phyloP scores from a whole-genome alignment of 2,113 vertebrate genomes.

The Noturus placidus region DNA sequence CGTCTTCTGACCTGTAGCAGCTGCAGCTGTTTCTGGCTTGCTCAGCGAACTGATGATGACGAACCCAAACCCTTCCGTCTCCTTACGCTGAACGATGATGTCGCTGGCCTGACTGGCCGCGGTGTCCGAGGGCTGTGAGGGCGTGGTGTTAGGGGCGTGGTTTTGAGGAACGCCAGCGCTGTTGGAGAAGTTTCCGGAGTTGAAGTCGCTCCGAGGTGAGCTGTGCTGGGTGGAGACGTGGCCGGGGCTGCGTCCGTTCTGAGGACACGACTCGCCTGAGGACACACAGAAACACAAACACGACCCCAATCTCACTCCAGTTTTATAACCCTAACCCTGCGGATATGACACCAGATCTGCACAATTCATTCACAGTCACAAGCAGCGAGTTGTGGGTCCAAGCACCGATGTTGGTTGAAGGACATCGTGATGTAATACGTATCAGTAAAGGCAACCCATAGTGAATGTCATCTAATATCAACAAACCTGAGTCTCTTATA shows the following conservation, averaged over 20 bases:
- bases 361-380: too few relatives aligned
- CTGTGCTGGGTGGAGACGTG: slow-evolving; percentile 94
- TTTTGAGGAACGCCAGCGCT: slow-evolving; percentile 60
- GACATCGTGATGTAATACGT: not conserved
- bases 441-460: not conserved
- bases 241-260: slow-evolving; percentile 93
- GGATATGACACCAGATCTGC: too few relatives aligned
- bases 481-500: not conserved
- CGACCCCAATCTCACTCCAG: not conserved
- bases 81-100: slow-evolving; percentile 91
- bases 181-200: slow-evolving; percentile 79
- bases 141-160: slow-evolving; percentile 30
- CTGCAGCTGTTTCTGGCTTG: slow-evolving; percentile 81
- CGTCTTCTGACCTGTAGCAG: slow-evolving; percentile 81
- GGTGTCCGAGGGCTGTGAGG: slow-evolving; percentile 73
- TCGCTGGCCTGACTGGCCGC: slow-evolving; percentile 80
- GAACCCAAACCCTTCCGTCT: slow-evolving; percentile 96
- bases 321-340: too few relatives aligned
- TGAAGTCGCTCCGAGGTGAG: slow-evolving; percentile 90
- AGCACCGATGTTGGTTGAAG: too few relatives aligned
- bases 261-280: slow-evolving; percentile 87
- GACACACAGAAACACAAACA: not conserved
- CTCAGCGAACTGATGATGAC: slow-evolving; percentile 98
- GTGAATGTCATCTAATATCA: not conserved
- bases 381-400: too few relatives aligned